phyloP scores from a whole-genome alignment of 35 echinoderm and acorn worm genomes.

The Patiria miniata region DNA sequence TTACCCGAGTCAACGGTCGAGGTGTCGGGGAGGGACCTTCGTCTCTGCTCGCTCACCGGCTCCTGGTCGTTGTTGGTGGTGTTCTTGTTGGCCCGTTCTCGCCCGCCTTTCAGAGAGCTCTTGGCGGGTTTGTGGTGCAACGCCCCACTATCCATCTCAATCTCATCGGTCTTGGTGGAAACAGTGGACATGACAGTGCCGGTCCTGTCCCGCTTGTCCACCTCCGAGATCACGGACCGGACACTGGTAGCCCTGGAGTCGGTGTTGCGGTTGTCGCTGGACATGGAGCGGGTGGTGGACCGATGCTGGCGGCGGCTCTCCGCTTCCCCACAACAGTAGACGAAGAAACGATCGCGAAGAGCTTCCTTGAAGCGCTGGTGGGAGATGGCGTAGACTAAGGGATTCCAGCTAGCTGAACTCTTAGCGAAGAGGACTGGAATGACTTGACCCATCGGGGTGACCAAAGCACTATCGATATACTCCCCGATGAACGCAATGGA shows the following conservation, averaged over 20 bases:
- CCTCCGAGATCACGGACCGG: not conserved
- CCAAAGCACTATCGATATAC: conserved; percentile 2
- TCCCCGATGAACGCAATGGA: conserved; percentile 64
- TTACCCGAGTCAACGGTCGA: not conserved
- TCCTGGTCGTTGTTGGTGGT: not conserved
- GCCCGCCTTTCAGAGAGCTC: conserved; percentile 1
- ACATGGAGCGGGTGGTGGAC: conserved; percentile 11
- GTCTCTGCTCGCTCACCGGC: not conserved
- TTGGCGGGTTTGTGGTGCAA: not conserved
- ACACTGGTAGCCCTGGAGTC: not conserved
- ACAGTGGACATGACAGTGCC: not conserved
- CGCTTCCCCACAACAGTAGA: conserved; percentile 21
- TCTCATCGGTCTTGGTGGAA: not conserved
- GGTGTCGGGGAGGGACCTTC: not conserved
- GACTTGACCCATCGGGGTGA: conserved; percentile 50
- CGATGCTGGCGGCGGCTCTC: not conserved
- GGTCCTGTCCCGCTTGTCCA: not conserved
- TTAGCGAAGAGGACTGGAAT: conserved; percentile 83
- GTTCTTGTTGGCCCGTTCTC: not conserved
- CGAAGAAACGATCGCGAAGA: conserved; percentile 38
- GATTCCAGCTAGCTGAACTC: conserved; percentile 84
- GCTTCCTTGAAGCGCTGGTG: conserved; percentile 78
- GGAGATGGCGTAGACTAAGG: conserved; percentile 84
- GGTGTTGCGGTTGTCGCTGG: conserved; percentile 15
- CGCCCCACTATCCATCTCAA: not conserved